Evolutionary conservation across 1,140 invertebrate species (phyloP), one percentile per base, ranked within the genome.

Genomic region (Helicoverpa zea): DNA sequence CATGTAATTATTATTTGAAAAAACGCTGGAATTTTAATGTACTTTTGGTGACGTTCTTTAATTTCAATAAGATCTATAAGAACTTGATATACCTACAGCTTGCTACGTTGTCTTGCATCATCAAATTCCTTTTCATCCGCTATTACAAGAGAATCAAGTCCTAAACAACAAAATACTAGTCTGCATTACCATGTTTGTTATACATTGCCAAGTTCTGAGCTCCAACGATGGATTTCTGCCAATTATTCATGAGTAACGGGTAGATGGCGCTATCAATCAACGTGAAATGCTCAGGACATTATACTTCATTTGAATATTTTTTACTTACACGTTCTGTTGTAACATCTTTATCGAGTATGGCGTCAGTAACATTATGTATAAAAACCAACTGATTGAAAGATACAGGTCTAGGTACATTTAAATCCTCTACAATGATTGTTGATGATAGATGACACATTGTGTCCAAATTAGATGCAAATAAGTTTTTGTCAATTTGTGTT

Each of bases 361-460:
- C 29, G 23, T 61, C 23, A 61, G n/a, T 9, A 18, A 18, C 9
- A 1, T 64, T 43, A 35, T n/a, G 61, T 64, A 13, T 43, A 3
- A 47, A 35, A 68, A 68, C 47, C 18, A 66, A 66, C 12, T 66
- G 64, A 68, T 68, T 68, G 43, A 68, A 35, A 18, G 43, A 23
- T 29, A 18, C 58, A 23, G 29, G 23, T 18, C 14, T 29, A 61
- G 18, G 13, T 23, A 43, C 49, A 49, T 49, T 49, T 16, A 49
- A 43, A 68, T 43, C 10, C 18, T 68, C 11, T 68, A 18, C 64
- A 43, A 43, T 49, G 43, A 18, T 49, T 23, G 16, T 1, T 12
- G 58, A 47, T 66, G 63, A 68, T 2, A 18, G 64, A 68, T 68
- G 64, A 49, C 10, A 68, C 43, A 68, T 68, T 68, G 64, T 66